Conservation (phyloP, 2,113 vertebrate genomes). For the Terrapene triunguis region DNA sequence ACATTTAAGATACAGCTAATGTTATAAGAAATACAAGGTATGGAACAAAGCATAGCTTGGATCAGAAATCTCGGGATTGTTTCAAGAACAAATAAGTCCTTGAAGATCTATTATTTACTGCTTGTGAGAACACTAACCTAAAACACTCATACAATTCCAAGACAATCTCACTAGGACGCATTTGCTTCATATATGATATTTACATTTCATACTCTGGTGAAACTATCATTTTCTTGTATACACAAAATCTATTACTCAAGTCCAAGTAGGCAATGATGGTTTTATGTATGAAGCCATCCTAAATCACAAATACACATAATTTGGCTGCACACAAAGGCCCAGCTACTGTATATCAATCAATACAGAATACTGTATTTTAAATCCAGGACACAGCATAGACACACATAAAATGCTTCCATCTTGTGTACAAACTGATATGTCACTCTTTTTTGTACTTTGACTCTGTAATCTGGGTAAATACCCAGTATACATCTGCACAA, state of each 20-base stretch:
- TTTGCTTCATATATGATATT: neutral
- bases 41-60: neutral
- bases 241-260: neutral
- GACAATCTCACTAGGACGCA: rapidly evolving
- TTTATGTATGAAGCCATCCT: neutral
- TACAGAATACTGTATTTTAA: rapidly evolving
- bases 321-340: neutral
- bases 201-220: neutral
- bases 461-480: neutral
- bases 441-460: neutral
- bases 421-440: neutral
- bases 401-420: neutral
- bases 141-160: neutral
- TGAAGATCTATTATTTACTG: neutral
- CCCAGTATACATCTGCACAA: neutral
- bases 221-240: neutral
- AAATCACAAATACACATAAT: neutral
- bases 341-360: neutral
- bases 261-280: neutral
- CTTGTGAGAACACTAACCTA: neutral
- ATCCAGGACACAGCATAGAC: neutral
- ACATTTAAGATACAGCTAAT: neutral
- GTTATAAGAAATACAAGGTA: neutral
- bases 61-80: neutral
- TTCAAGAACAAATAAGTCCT: neutral